Conservation (phyloP, 1,140 invertebrate species). For the Monomorium pharaonis region DNA sequence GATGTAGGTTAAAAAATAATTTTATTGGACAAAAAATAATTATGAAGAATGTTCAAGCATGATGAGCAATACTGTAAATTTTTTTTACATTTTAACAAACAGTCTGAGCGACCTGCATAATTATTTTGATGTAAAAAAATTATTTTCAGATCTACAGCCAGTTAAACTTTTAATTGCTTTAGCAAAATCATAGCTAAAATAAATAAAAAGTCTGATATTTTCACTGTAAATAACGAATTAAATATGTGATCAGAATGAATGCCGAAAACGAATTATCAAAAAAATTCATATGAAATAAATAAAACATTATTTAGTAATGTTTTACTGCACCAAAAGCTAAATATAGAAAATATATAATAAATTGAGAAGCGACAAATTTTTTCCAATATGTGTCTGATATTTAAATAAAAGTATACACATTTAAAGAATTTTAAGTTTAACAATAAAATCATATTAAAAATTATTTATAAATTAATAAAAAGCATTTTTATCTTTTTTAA, state of each 20-base stretch:
- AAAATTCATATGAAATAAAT: background rate
- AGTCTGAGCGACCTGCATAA: too few relatives aligned
- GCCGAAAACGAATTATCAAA: background rate
- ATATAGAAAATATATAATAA: background rate
- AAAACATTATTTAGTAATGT: background rate
- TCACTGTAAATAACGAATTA: too few relatives aligned
- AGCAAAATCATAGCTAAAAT: too few relatives aligned
- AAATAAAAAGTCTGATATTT: background rate
- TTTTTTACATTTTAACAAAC: too few relatives aligned
- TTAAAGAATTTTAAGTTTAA: background rate
- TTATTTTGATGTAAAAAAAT: too few relatives aligned
- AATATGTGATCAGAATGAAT: background rate
- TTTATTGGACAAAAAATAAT: too few relatives aligned
- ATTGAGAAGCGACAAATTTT: background rate
- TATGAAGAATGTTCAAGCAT: too few relatives aligned
- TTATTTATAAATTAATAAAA: background rate
- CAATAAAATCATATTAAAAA: too few relatives aligned
- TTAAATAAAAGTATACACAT: background rate
- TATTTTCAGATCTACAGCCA: background rate
- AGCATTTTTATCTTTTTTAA: background rate
- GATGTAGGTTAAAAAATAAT: too few relatives aligned
- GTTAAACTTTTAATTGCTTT: too few relatives aligned
- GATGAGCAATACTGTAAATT: too few relatives aligned
- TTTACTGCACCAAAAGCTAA: background rate
- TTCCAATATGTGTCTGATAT: background rate